Base-by-base conservation (phyloP, 1,140 invertebrate genomes). In the Cepaea nemoralis region DNA sequence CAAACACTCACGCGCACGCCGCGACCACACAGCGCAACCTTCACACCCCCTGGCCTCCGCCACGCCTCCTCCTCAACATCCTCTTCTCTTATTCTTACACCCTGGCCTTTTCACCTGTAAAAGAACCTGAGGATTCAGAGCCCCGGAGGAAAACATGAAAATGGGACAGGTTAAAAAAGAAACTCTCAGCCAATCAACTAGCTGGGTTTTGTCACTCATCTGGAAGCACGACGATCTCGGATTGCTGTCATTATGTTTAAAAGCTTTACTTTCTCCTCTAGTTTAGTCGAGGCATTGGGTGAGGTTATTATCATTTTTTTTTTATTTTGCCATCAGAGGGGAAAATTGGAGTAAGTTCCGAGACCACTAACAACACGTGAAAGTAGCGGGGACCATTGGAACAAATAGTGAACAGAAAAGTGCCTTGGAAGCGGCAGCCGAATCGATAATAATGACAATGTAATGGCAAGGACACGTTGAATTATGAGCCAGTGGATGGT, bases 21-120 rank as follows among this genome's bases (percentile, higher is more conserved):
- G n/a, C 50, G 50, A 55, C 22, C 59, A 63, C 59, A 63, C 55
- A 3, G n/a, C 69, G 24, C 33, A 27, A 37, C 27, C 69, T 42
- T 37, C 69, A n/a, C 27, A 37, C 31, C 45, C 73, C 24, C n/a
- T 27, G 10, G 16, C 40, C 42, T 35, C 3, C 22, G 33, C 73
- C 40, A 2, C 42, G 5, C 8, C 40, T 42, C 37, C n/a, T 42
- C 45, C 71, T 40, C 31, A 10, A 3, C 33, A 1, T 70, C 8
- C 27, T 27, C 24, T 24, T 37, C 2, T n/a, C 8, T 42, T 70
- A n/a, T 70, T 16, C 22, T 39, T 39, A n/a, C 69, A 70, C 35
- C 66, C 6, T 70, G n/a, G 37, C 69, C 69, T 42, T 42, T 70
- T 42, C 69, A 40, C 69, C 69, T 70, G 35, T 42, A 27, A 63